Base-by-base conservation (phyloP, 1,140 invertebrate species). In the Drosophila orosa region DNA sequence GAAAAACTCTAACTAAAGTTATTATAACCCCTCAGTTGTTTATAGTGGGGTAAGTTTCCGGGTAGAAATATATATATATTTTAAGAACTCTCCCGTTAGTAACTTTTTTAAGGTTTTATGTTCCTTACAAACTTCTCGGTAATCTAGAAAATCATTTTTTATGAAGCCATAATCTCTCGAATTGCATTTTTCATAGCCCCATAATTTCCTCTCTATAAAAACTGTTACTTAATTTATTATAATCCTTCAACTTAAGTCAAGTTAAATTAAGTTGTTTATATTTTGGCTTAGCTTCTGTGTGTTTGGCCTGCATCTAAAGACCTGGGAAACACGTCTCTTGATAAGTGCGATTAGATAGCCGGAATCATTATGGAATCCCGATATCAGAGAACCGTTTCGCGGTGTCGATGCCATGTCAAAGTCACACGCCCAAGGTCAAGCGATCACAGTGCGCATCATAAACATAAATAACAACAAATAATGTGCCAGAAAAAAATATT, bases 271-370 rank as follows among this genome's bases (percentile, higher is more conserved):
- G n/a, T 33, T 52, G 19, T 24, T 39, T 39, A n/a, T 29, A 9
- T 2, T 19, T 55, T 59, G 15, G 60, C 12, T 60, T 63, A 63
- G 60, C 60, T 63, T 63, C 60, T 60, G 60, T 58, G 42, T 40
- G 15, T 12, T n/a, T 37, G 40, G 17, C 31, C 37, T 62, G 60
- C 60, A 62, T 59, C 54, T 29, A 10, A 24, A 60, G 45, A 17
- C 29, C 27, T 5, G 29, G 12, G 0, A 39, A 57, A 8, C 48
- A 8, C 48, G 52, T n/a, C 29, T 37, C 33, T 22, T 61, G 59
- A 61, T 61, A 61, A 61, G 59, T 35, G 24, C 24, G 68, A 72
- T 72, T 71, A 72, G 68, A 71, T 72, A 72, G 42, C 13, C 22
- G 35, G 29, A 71, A 48, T 71, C 33, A 42, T 22, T 4, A n/a